These are phyloP conservation scores for Lissocephala sabroskyi DNA, from an alignment of 2,888 invertebrate species.

Conservation along the genomic window DNA sequence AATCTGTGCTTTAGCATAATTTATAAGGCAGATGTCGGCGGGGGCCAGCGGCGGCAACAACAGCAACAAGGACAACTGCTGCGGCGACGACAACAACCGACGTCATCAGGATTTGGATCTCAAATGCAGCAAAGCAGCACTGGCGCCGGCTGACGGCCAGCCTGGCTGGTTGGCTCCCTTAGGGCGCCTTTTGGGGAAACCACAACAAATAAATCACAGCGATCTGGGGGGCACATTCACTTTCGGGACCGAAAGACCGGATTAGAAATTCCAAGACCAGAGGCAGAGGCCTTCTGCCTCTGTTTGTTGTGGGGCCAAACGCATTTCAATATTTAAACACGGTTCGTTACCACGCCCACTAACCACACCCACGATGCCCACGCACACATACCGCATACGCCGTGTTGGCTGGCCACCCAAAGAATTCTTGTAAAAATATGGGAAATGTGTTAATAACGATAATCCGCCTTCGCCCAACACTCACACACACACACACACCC, in stretches of 20 bases:
- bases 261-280: too few species aligned
- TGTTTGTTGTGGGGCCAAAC: slow-evolving; percentile 43
- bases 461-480: slow-evolving; percentile 25
- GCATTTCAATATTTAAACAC: slow-evolving; percentile 35
- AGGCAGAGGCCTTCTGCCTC: too few species aligned
- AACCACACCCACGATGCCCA: slow-evolving; percentile 16
- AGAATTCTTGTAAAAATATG: slow-evolving; percentile 50
- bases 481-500: slow-evolving; percentile 3
- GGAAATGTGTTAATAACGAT: slow-evolving; percentile 59
- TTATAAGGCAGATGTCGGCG: slow-evolving; percentile 48
- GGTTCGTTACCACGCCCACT: slow-evolving; percentile 49
- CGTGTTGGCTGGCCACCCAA: slow-evolving; percentile 31
- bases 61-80: slow-evolving; percentile 2
- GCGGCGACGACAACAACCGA: slow-evolving; percentile 24
- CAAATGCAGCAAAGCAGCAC: slow-evolving; percentile 65
- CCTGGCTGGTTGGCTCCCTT: too few species aligned
- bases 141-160: slow-evolving; percentile 8
- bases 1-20: slow-evolving; percentile 45
- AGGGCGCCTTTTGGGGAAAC: too few species aligned
- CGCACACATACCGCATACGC: slow-evolving; percentile 33
- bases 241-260: too few species aligned
- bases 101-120: slow-evolving; percentile 49
- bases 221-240: too few species aligned
- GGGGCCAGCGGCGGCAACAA: slow-evolving; percentile 3
- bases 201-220: slow-evolving; percentile 16